Evolutionary conservation across 2,797 vertebrate genomes (phyloP).

Genomic region (Neosilurus hyrtlii): DNA sequence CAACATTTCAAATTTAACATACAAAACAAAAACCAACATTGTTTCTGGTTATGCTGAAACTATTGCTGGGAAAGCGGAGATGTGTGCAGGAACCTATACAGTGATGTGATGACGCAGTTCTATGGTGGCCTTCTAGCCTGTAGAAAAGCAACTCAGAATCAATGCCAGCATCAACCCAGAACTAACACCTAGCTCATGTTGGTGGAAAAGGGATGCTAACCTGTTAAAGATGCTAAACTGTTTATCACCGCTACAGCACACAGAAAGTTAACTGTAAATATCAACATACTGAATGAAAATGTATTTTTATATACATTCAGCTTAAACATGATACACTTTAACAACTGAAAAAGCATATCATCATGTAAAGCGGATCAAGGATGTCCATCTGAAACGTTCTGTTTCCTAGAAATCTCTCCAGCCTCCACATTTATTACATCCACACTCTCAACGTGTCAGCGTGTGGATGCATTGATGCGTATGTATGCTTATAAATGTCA

Average conservation of each 20-base stretch:
- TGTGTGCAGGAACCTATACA: too few species aligned
- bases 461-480: constrained; percentile 21
- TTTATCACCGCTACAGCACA: background rate
- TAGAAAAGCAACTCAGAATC: too few species aligned
- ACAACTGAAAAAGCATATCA: background rate
- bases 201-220: background rate
- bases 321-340: too few species aligned
- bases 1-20: too few species aligned
- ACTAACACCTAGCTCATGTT: too few species aligned
- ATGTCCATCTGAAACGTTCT: background rate
- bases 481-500: background rate
- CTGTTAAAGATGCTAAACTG: background rate
- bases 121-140: too few species aligned
- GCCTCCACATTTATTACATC: background rate
- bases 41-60: too few species aligned
- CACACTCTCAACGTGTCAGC: background rate
- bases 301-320: background rate
- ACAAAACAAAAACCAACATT: too few species aligned
- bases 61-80: too few species aligned
- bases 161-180: too few species aligned
- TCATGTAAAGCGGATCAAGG: background rate
- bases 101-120: too few species aligned
- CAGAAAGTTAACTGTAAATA: background rate
- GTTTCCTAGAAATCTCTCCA: constrained; percentile 13
- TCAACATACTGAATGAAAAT: background rate